Base-by-base conservation (phyloP, 2,113 vertebrate genomes). In the Neotoma lepida region DNA sequence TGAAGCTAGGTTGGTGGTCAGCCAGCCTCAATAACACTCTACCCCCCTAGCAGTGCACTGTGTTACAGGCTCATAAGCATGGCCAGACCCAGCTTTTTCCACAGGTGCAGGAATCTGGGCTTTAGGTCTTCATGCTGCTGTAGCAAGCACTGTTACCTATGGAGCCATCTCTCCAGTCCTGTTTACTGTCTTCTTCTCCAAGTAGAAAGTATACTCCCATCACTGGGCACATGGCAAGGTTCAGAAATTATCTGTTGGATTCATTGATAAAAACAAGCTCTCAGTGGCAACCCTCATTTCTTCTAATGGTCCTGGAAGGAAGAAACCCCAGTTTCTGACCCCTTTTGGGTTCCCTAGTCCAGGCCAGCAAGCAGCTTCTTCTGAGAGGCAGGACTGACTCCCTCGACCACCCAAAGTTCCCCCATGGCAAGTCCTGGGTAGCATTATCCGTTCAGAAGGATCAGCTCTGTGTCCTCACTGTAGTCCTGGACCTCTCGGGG, bases 211-310 rank as follows among this genome's bases (percentile, higher is more conserved):
- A 9, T 41, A 24, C 9, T 56, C 54, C 85, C 33, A 82, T 35
- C 28, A 41, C 24, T 61, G 24, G 74, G 22, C 35, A 89, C 64
- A n/a, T 4, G 89, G 86, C 33, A 90, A 61, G 77, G 49, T 28
- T 90, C 54, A 84, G 73, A 64, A 77, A 68, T 87, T 85, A 73
- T 58, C 76, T 92, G 33, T 63, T 86, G 41, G 80, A 74, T 88
- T 90, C 54, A 88, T 92, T 66, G 58, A 26, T 39, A 49, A 82
- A 92, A 90, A 49, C n/a, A 44, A 46, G 30, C n/a, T 93, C 74
- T 68, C 85, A 80, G 56, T 54, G 13, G 30, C 58, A 39, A 28
- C 14, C 85, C 41, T 93, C 26, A 8, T 63, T 89, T 73, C 26
- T 89, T 74, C 68, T 85, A 41, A 35, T 64, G 64, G 63, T 44